phyloP scores from a whole-genome alignment of 2,113 vertebrate genomes.

The Propithecus coquereli region DNA sequence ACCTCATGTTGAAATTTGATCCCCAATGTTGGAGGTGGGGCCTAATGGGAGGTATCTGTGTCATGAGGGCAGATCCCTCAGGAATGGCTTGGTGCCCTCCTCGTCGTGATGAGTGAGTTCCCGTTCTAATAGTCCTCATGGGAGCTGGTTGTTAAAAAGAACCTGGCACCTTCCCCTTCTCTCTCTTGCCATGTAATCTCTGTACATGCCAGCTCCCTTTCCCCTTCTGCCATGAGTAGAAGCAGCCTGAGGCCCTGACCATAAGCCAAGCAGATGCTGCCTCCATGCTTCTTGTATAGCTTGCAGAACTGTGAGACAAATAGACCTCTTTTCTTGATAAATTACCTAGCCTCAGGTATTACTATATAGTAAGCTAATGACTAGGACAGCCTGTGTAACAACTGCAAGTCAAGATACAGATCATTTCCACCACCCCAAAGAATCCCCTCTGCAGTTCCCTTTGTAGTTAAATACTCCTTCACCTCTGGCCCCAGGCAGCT shows the following conservation, averaged over 20 bases:
- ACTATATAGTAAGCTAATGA: not conserved
- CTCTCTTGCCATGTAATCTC: not conserved
- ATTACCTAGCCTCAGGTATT: not conserved
- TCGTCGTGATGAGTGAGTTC: not conserved
- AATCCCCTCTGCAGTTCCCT: not conserved
- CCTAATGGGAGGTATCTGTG: not conserved
- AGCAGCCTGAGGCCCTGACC: not conserved
- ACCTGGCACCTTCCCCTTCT: not conserved
- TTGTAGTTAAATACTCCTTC: not conserved
- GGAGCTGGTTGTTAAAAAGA: not conserved
- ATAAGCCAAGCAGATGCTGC: not conserved
- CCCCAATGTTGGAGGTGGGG: not conserved
- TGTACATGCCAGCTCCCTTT: not conserved
- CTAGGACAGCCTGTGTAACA: not conserved
- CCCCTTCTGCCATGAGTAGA: not conserved
- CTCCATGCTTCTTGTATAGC: not conserved
- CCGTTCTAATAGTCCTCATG: not conserved
- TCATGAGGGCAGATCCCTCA: not conserved
- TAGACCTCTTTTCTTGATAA: not conserved
- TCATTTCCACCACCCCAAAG: not conserved
- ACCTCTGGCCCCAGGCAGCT: not conserved
- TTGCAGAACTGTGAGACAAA: not conserved
- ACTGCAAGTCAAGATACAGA: not conserved
- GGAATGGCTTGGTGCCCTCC: not conserved
- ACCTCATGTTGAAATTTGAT: not conserved